Evolutionary conservation across 2,797 vertebrate genomes (phyloP), one percentile per base, ranked within the genome.

Genomic region (Miichthys miiuy): DNA sequence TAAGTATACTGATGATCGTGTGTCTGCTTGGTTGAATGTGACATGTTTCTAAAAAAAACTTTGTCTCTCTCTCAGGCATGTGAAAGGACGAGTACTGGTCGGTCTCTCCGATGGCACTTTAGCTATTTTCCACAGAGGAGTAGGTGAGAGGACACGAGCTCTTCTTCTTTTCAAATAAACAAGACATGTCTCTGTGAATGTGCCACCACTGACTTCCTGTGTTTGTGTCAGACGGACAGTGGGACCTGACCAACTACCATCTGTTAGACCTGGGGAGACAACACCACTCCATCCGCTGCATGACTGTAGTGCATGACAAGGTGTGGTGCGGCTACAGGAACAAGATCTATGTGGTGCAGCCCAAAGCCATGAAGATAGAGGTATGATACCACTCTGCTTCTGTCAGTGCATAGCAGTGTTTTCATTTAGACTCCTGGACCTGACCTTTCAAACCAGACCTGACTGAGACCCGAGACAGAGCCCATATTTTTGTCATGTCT

Each of bases 291-390:
- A 97, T 99, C 89, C 96, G 98, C 77, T 99, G 98, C 83, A 99
- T 99, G 97, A 97, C 97, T 0, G 96, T 98, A 47, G 98, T 99
- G 0, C 98, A 99, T 0, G 97, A 99, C 93, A 97, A 97, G 91
- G 98, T 99, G 88, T 99, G 98, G 98, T 99, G 98, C 75, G 98
- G 98, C 82, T 98, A 97, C 93, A 95, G 96, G 91, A 99, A 99
- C 95, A 99, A 97, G 94, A 99, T 99, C 89, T 97, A 97, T 30
- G 97, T 99, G 89, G 96, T 99, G 74, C 97, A 99, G 58, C 98
- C 98, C 62, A 97, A 98, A 93, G 97, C 97, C 88, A 99, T 99
- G 98, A 98, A 96, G 93, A 98, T 99, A 80, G 97, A 99, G 97
- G 98, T 96, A 90, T 80, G n/a, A 18, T 1, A 5, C 0, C 30